A percentile compares a stretch with the other conserved stretches of the same genome.
phyloP scores from a whole-genome alignment of 1,140 invertebrate genomes.

The Zaprionus taronus region DNA sequence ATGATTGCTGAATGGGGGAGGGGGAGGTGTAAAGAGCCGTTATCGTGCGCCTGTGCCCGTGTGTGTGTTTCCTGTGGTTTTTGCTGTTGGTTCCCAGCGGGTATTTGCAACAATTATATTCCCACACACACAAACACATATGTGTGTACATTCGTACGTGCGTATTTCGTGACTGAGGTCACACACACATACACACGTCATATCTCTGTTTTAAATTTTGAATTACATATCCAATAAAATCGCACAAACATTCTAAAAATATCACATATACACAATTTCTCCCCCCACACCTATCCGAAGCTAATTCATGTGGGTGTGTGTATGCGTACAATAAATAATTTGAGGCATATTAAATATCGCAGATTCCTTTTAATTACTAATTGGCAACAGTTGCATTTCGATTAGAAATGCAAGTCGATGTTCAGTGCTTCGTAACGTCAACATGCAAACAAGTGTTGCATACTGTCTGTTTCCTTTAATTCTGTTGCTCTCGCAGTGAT shows the following conservation, averaged over 20 bases:
- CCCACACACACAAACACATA: not conserved
- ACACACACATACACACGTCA: conserved; percentile 19
- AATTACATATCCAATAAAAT: conserved; percentile 54
- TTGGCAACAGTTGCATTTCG: conserved; percentile 1
- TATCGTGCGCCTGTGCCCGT: not conserved
- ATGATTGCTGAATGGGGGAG: not conserved
- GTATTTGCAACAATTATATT: conserved; percentile 25
- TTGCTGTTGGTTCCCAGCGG: conserved; percentile 11
- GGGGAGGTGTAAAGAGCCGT: not conserved
- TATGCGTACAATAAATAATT: not conserved
- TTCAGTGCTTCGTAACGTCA: conserved; percentile 14
- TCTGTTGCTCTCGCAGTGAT: not conserved
- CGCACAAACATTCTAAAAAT: conserved; percentile 52
- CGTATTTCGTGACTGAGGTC: conserved; percentile 14
- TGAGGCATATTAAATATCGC: not conserved
- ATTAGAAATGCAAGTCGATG: not conserved
- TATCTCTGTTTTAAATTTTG: conserved; percentile 38
- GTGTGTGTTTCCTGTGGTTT: conserved; percentile 14
- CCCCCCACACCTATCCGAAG: conserved; percentile 8
- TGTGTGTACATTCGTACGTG: not conserved
- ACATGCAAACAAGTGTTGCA: conserved; percentile 20
- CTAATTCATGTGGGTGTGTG: conserved; percentile 19
- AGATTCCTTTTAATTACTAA: not conserved
- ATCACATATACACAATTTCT: conserved; percentile 48
- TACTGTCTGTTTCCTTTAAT: conserved; percentile 6